Base-by-base conservation (phyloP, 2,888 invertebrate genomes). In the Sialis fuliginosa region DNA sequence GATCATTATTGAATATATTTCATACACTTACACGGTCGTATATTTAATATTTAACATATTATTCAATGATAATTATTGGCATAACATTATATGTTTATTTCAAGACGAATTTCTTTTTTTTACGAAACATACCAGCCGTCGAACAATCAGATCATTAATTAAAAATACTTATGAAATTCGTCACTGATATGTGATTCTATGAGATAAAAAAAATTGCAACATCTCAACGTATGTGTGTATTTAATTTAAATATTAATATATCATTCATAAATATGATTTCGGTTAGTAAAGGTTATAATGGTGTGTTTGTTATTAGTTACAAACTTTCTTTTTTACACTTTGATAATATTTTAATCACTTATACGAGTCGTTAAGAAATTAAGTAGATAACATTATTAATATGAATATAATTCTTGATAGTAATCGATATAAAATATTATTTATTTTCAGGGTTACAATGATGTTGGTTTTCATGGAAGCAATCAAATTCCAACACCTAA, bases 401-500 rank as follows among this genome's bases (percentile, higher is more conserved):
- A n/a, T n/a, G n/a, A n/a, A n/a, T n/a, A n/a, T n/a, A n/a, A n/a
- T n/a, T n/a, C 22, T 22, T 4, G 22, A 22, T 22, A 22, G 22
- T 22, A 22, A 22, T 22, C 22, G 22, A 4, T 22, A 22, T 2
- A 22, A 22, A n/a, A n/a, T n/a, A 22, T 22, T 33, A 37, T 45
- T 6, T 45, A 32, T 54, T 60, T 62, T 39, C 64, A 91, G 91
- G 92, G 93, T 7, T 90, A 88, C 81, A 86, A 91, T 59, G 92
- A 92, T 62, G 83, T 91, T 5, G 81, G 90, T 46, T 91, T 87
- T 59, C 91, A 90, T 57, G 92, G 92, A 0, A 83, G 84, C 1
- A 72, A 81, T 54, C 86, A 91, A 66, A 88, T 90, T 55, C 74
- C 81, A 41, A 93, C 92, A 0, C 91, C 91, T 1, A 92, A 93